Percentiles rank a stretch among this genome's conserved stretches.
phyloP scores from a whole-genome alignment of 2,888 invertebrate genomes.

The Drosophila infuscata region DNA sequence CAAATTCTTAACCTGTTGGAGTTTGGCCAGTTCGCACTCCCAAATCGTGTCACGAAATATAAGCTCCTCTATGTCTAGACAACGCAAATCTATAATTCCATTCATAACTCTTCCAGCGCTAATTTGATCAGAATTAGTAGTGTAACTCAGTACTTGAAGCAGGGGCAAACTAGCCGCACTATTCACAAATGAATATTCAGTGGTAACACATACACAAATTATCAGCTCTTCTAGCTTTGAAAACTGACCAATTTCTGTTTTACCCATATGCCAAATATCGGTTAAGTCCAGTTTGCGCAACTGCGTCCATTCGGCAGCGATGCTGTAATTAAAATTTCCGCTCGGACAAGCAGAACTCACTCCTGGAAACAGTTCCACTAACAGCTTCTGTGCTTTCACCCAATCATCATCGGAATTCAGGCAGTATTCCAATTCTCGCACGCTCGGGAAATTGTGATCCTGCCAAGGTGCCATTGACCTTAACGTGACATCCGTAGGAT shows the following conservation, averaged over 20 bases:
- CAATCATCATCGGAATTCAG: neutral
- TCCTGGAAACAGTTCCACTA: conserved; percentile 20
- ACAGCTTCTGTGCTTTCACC: neutral
- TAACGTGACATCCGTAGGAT: neutral
- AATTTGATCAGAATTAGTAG: neutral
- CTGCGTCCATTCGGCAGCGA: neutral
- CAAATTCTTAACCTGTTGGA: conserved; percentile 4
- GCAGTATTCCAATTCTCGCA: conserved; percentile 15
- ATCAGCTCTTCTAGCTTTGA: conserved; percentile 21
- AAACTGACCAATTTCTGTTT: neutral
- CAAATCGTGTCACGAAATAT: conserved; percentile 13
- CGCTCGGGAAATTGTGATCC: conserved; percentile 6
- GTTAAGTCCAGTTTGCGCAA: conserved; percentile 25
- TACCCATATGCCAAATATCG: neutral
- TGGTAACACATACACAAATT: neutral
- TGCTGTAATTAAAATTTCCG: neutral
- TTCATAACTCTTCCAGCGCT: neutral
- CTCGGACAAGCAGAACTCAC: neutral
- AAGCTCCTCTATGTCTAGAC: neutral
- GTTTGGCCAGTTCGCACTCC: neutral
- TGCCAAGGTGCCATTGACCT: conserved; percentile 6
- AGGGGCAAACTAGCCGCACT: conserved; percentile 8
- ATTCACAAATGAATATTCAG: neutral
- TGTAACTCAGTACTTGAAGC: conserved; percentile 2
- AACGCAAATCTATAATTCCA: conserved; percentile 6